Conservation (phyloP, 2,888 invertebrate genomes). For the Lepidocyrtinus sp. region DNA sequence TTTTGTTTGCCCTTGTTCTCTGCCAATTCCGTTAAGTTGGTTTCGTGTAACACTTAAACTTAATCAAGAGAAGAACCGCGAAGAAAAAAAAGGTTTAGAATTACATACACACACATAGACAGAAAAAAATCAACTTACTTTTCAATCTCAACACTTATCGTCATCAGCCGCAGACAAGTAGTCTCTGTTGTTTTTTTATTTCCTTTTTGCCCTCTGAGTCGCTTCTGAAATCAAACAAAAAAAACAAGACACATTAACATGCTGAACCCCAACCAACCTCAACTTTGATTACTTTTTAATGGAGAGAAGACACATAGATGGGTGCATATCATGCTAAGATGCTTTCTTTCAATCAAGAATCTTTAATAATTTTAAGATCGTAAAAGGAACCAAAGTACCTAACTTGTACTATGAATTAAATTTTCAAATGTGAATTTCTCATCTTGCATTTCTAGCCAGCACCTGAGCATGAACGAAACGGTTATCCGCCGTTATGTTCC, state of each 20-base stretch:
- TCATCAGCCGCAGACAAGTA: constrained; percentile 4
- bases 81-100: not conserved
- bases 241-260: not conserved
- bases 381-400: no score
- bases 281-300: constrained; percentile 39
- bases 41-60: constrained; percentile 5
- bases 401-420: no score
- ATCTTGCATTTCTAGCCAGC: no score
- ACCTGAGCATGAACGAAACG: no score
- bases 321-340: constrained; percentile 13
- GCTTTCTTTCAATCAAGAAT: constrained; percentile 20
- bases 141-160: not conserved
- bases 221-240: constrained; percentile 10
- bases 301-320: not conserved
- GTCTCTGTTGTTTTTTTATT: not conserved
- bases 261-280: constrained; percentile 57
- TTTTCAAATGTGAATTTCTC: no score
- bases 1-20: constrained; percentile 2
- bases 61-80: not conserved
- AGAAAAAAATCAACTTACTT: constrained; percentile 5
- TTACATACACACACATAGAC: not conserved
- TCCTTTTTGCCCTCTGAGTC: not conserved
- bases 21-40: not conserved
- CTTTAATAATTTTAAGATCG: no score
- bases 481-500: no score